Base-by-base conservation (phyloP, 2,113 vertebrate species). In the Colius striatus region DNA sequence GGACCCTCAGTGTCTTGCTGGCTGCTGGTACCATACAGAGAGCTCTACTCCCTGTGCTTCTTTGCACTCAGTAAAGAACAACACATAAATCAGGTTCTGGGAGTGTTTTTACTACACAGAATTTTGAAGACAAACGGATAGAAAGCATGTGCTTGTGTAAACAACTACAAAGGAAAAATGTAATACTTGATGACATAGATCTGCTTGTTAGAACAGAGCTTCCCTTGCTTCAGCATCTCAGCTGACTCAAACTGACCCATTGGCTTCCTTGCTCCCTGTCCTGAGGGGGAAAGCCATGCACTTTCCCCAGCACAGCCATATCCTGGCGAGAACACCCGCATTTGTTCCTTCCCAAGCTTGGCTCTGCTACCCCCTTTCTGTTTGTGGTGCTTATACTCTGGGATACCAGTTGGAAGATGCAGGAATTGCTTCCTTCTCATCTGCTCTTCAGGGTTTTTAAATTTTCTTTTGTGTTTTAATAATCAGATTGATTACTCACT, bases 221-320 rank as follows among this genome's bases (percentile, higher is more conserved):
- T 66, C 53, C 8, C 51, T 55, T 83, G 32, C 60, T 78, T 34
- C 51, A 70, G 72, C 38, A 53, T 68, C 38, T 80, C 54, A 77
- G 60, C 50, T 72, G 57, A 18, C 47, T 86, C 57, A 8, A 36
- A 27, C 53, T 58, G 53, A 54, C 21, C 18, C 3, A 1, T 81
- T 80, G 62, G 27, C 45, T 73, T 86, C 41, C 61, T 48, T 1
- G 2, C 47, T 23, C 36, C 17, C 9, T 1, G 9, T 16, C 87
- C 48, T 1, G 1, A 29, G 19, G n/a, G 34, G 6, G 5, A 34
- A 34, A 51, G 32, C 34, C 47, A 16, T 5, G 10, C 0, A 0
- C n/a, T 70, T 55, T 41, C 34, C 41, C 55, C 26, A 29, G 61
- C 38, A 30, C 84, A 73, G 48, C 20, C 43, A 0, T 30, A 6